phyloP scores from a whole-genome alignment of 2,797 vertebrate genomes.

The Mus caroli region DNA sequence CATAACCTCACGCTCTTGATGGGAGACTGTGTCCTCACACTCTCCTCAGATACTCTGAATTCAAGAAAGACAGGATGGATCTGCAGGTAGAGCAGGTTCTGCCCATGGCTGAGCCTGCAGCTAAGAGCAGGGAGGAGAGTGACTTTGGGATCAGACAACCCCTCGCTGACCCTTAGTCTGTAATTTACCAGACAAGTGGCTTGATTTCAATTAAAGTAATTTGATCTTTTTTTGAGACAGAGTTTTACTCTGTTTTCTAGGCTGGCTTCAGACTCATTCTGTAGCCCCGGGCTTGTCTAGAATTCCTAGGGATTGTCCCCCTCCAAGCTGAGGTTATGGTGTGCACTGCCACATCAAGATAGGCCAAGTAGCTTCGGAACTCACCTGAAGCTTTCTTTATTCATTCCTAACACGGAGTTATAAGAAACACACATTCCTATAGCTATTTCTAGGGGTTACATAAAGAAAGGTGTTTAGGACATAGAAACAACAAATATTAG shows the following conservation, averaged over 20 bases:
- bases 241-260: neutral
- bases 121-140: neutral
- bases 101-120: neutral
- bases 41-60: neutral
- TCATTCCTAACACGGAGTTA: conserved; percentile 1
- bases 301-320: neutral
- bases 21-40: no score
- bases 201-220: neutral
- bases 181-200: neutral
- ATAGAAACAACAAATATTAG: neutral
- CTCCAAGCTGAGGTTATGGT: neutral
- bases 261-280: neutral
- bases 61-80: neutral
- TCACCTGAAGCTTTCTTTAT: neutral
- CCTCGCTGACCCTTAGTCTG: neutral
- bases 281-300: neutral
- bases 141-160: neutral
- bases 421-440: neutral
- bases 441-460: neutral
- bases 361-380: neutral
- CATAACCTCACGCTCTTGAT: neutral
- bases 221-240: neutral
- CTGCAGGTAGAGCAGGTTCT: neutral
- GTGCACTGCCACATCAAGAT: neutral
- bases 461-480: neutral